phyloP scores from a whole-genome alignment of 2,113 vertebrate species.

The Xenotilapia flavipinnis region DNA sequence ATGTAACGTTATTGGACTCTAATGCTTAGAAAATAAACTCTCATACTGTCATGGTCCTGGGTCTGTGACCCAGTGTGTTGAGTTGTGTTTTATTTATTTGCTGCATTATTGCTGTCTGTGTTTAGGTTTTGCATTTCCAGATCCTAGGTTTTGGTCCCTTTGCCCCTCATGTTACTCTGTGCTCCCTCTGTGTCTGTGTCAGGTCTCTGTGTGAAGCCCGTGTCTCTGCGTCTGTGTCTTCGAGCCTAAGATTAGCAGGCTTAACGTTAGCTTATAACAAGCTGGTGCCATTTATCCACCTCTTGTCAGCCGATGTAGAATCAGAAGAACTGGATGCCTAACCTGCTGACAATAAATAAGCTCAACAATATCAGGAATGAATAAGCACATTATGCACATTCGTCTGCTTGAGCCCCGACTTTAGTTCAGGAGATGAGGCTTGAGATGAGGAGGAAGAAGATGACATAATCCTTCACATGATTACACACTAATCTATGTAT shows the following conservation, averaged over 20 bases:
- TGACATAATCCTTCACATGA: neutral
- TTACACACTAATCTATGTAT: neutral
- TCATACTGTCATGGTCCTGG: neutral
- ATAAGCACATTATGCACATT: neutral
- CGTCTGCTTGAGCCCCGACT: rapidly evolving
- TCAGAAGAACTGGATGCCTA: no score
- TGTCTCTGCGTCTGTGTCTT: neutral
- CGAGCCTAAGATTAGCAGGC: no score
- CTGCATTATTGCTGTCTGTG: neutral
- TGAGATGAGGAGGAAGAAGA: neutral
- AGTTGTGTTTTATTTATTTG: neutral
- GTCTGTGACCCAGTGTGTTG: neutral
- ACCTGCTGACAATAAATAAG: no score
- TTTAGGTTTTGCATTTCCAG: neutral
- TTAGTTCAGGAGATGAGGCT: neutral
- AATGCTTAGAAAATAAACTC: neutral
- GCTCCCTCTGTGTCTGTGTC: neutral
- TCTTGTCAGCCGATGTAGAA: no score
- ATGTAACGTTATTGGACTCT: neutral
- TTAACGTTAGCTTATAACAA: no score
- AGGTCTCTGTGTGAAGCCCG: neutral
- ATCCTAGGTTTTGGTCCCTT: neutral
- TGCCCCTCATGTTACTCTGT: neutral
- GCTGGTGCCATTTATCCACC: no score
- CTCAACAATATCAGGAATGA: neutral